Conservation (phyloP, 2,113 vertebrate genomes). For the Polypterus senegalus region DNA sequence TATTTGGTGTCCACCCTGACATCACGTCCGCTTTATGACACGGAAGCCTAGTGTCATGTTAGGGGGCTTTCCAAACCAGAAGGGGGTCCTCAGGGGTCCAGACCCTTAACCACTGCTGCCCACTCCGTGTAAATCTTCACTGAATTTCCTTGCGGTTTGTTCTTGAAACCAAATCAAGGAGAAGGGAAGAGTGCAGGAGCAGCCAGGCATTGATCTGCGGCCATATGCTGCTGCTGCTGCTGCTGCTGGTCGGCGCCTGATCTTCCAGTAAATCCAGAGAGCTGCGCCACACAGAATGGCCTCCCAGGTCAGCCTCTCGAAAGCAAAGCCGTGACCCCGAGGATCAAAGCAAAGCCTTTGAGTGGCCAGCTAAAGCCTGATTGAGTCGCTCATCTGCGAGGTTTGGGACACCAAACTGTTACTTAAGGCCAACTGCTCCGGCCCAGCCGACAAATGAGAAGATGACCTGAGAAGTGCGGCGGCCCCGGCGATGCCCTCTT, state of each 20-base stretch:
- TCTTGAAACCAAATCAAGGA: too few relatives aligned
- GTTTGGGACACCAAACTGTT: constrained; percentile 32
- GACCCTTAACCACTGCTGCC: too few relatives aligned
- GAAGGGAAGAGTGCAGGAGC: too few relatives aligned
- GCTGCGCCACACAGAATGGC: constrained; percentile 37
- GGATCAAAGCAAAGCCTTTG: constrained; percentile 57
- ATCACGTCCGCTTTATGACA: too few relatives aligned
- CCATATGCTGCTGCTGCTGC: too few relatives aligned
- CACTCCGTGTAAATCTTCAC: too few relatives aligned
- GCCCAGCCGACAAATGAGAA: constrained; percentile 37
- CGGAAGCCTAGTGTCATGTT: too few relatives aligned
- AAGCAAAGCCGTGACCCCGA: constrained; percentile 41
- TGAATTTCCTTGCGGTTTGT: too few relatives aligned
- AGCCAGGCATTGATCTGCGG: too few relatives aligned
- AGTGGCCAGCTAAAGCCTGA: constrained; percentile 49
- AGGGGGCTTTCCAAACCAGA: too few relatives aligned
- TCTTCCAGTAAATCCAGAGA: constrained; percentile 33
- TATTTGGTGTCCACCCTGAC: too few relatives aligned
- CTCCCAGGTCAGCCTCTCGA: constrained; percentile 37
- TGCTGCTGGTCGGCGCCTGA: background rate
- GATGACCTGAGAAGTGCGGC: constrained; percentile 34
- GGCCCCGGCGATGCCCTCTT: constrained; percentile 31
- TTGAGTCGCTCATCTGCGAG: constrained; percentile 53
- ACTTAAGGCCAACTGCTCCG: constrained; percentile 40
- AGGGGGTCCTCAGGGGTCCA: too few relatives aligned